Percentiles rank a stretch among this genome's conserved stretches.
Evolutionary conservation across 2,888 invertebrate genomes (phyloP).

Genomic region (Blastobasis adustella): DNA sequence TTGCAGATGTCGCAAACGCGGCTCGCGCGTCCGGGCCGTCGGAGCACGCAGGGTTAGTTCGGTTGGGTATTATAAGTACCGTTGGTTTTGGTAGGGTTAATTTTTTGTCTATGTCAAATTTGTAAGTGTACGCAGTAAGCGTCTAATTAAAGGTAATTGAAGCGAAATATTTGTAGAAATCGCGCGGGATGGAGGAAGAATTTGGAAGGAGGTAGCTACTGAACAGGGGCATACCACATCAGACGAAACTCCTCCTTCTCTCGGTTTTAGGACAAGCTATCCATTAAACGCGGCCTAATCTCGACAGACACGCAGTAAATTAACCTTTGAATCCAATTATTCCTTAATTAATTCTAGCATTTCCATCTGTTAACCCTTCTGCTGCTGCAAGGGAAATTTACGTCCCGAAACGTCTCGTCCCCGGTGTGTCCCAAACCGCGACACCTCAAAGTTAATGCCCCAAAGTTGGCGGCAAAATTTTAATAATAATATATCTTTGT

Average conservation of each 20-base stretch:
- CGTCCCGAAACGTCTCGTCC: conserved; percentile 7
- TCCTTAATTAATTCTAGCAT: background rate
- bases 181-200: background rate
- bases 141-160: background rate
- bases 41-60: conserved; percentile 19
- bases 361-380: background rate
- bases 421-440: conserved; percentile 25
- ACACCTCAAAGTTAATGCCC: conserved; percentile 51
- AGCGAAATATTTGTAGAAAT: background rate
- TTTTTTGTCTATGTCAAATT: background rate
- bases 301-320: background rate
- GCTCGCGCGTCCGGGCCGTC: conserved; percentile 17
- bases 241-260: background rate
- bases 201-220: too few species aligned
- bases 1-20: conserved; percentile 46
- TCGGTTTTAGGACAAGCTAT: background rate
- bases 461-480: conserved; percentile 66
- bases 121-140: background rate
- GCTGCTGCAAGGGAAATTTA: background rate
- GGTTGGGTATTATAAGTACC: background rate
- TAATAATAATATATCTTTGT: conserved; percentile 73
- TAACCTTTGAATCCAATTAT: background rate
- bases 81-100: background rate
- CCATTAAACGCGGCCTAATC: background rate
- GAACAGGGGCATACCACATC: too few species aligned